Base-by-base conservation (phyloP, 2,113 vertebrate genomes). In the Urocolius indicus region DNA sequence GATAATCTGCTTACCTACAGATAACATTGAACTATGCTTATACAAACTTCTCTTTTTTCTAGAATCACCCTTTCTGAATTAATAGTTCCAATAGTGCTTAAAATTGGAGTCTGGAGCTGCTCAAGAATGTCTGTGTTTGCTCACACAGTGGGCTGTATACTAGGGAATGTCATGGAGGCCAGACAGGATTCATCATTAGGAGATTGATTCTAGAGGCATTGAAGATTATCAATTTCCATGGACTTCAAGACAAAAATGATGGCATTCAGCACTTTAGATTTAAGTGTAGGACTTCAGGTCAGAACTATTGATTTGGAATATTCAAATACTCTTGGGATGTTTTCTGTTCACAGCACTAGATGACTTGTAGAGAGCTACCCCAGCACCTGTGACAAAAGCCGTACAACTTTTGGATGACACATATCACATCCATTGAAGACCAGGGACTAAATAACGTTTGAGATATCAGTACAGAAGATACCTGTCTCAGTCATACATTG, bases 381-480 rank as follows among this genome's bases (percentile, higher is more conserved):
- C 51, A 74, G 45, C 59, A 67, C 45, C 26, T 67, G 27, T 0
- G 2, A 36, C n/a, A 58, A 66, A 84, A 61, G 14, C 30, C 62
- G 1, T n/a, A 30, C 59, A 59, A 6, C 26, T 20, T 19, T 43
- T 26, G 55, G 36, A 36, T 26, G 41, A 13, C 11, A 10, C 6
- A 0, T 12, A 13, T 2, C 8, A 2, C n/a, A 38, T 45, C 20
- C 34, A 21, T 21, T 72, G 61, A 82, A 73, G n/a, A 61, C 7
- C 19, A 51, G 26, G 41, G 29, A 20, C 63, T 66, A 43, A 41
- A 12, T 85, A 65, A 65, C 58, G 20, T 5, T n/a, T 67, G 20
- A 76, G 59, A 14, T 61, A 30, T 5, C 77, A 57, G 1, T 55
- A 8, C n/a, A 62, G 63, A 55, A 76, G 26, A 15, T 18, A 24